Conservation (phyloP, 2,797 vertebrate genomes). For the Paguma larvata region DNA sequence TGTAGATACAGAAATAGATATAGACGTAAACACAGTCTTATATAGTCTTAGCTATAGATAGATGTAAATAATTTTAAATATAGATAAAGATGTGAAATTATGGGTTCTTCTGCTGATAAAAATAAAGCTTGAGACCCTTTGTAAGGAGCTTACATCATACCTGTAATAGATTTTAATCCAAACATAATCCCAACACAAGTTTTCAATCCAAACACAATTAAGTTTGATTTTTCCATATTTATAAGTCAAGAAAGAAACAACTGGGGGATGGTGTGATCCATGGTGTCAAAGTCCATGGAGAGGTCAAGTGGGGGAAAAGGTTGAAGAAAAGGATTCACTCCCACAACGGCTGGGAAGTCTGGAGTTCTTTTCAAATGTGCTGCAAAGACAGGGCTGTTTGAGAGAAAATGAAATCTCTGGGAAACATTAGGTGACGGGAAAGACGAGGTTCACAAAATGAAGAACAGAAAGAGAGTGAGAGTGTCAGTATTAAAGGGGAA, state of each 20-base stretch:
- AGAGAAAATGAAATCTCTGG: not conserved
- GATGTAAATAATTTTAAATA: not conserved
- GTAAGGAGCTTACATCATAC: not conserved
- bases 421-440: not conserved
- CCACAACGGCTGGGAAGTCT: not conserved
- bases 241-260: not conserved
- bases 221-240: not conserved
- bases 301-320: not conserved
- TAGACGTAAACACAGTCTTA: not conserved
- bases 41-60: not conserved
- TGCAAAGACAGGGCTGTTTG: not conserved
- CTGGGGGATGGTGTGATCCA: not conserved
- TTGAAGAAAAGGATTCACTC: not conserved
- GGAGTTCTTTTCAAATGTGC: not conserved
- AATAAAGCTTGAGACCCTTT: not conserved
- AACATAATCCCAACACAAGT: not conserved
- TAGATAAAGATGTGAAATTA: not conserved
- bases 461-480: not conserved
- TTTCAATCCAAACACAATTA: not conserved
- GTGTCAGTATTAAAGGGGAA: not conserved
- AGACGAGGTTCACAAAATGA: not conserved
- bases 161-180: constrained; percentile 21
- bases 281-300: not conserved
- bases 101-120: not conserved
- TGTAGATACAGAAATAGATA: not conserved